Evolutionary conservation across 2,113 vertebrate species (phyloP).

Genomic region (Oreotrochilus melanogaster): DNA sequence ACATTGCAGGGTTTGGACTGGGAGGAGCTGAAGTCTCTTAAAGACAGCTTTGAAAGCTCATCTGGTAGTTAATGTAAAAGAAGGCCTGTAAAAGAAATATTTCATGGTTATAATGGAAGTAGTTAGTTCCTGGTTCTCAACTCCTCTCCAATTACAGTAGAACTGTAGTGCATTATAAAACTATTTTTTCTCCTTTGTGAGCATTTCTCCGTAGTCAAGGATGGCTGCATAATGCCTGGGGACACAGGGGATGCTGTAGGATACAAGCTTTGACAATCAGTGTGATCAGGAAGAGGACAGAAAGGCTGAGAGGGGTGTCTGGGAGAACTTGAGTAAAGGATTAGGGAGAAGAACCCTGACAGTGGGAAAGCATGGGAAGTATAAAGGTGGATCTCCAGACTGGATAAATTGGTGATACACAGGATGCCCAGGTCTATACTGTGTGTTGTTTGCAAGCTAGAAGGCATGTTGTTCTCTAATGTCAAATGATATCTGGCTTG

Average conservation of each 20-base stretch:
- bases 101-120: neutral
- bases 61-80: neutral
- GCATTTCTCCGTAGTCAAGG: neutral
- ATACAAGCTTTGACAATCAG: neutral
- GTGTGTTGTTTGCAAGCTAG: neutral
- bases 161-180: neutral
- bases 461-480: neutral
- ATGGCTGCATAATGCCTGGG: neutral
- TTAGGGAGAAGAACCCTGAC: neutral
- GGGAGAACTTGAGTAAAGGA: neutral
- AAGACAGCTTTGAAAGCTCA: neutral
- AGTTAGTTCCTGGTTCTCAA: neutral
- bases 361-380: neutral
- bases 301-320: neutral
- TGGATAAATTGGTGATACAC: neutral
- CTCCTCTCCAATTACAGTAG: neutral
- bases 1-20: accelerated
- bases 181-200: neutral
- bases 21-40: neutral
- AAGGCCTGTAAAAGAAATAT: neutral
- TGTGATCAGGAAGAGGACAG: neutral
- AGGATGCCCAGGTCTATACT: neutral
- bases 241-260: neutral
- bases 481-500: neutral
- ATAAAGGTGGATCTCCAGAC: neutral